phyloP scores from a whole-genome alignment of 2,113 vertebrate species.

The Sardina pilchardus region DNA sequence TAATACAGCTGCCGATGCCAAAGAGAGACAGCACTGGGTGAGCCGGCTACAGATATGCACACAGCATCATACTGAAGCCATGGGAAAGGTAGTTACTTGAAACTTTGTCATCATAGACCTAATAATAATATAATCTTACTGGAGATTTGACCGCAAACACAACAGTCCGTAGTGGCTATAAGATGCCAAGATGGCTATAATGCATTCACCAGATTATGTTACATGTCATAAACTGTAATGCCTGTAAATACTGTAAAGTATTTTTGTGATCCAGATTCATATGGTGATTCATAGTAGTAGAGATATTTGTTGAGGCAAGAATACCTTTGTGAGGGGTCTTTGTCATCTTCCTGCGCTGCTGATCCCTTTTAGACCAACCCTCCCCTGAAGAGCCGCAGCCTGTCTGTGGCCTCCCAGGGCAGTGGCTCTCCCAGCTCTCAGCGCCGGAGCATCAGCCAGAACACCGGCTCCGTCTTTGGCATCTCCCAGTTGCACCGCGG shows the following conservation, averaged over 20 bases:
- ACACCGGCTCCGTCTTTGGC: slow-evolving; percentile 79
- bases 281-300: too few species aligned
- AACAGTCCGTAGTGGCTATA: neutral
- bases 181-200: neutral
- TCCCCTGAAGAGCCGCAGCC: slow-evolving; percentile 91
- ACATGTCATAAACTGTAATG: neutral
- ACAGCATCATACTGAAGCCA: slow-evolving; percentile 96
- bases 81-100: slow-evolving; percentile 85
- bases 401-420: slow-evolving; percentile 90
- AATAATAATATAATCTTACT: neutral
- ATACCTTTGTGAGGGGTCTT: too few species aligned
- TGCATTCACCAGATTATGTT: neutral
- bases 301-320: too few species aligned
- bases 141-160: neutral
- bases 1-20: slow-evolving; percentile 86
- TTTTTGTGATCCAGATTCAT: too few species aligned
- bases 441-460: slow-evolving; percentile 84
- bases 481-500: slow-evolving; percentile 81
- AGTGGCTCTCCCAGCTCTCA: slow-evolving; percentile 87
- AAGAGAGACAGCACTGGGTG: slow-evolving; percentile 97
- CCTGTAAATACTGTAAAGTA: too few species aligned
- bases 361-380: slow-evolving; percentile 82
- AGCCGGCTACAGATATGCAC: slow-evolving; percentile 97
- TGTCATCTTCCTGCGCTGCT: neutral
- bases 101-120: neutral